Base-by-base conservation (phyloP, 2,888 invertebrate genomes). In the Cerastoderma edule region DNA sequence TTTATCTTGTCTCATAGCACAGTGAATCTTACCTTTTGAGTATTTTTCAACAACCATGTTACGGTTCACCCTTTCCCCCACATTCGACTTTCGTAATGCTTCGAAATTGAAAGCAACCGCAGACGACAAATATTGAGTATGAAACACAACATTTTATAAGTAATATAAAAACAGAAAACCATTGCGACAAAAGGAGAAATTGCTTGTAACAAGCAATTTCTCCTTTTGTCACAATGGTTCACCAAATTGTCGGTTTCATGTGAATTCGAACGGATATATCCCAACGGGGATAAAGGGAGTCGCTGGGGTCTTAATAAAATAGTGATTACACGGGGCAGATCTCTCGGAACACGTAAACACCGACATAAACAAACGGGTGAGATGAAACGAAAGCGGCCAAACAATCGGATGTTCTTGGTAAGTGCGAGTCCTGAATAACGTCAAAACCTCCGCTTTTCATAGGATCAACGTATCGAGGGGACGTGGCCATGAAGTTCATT, bases 241-340 rank as follows among this genome's bases (percentile, higher is more conserved):
- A 13, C 13, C 50, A n/a, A 6, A n/a, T 13, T 6, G 50, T 50
- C 22, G 10, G 50, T 10, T 50, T 50, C 6, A n/a, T 50, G 10
- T 50, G 10, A 13, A 13, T 10, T n/a, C 13, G 22, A 13, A 13
- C 16, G 39, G 39, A 39, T 16, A 16, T 16, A 39, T 39, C 39
- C 10, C 39, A 39, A 10, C 39, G 39, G 10, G 16, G 8, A 8
- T 8, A 16, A 39, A 10, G 10, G 39, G 39, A 39, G 8, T 16
- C 10, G 39, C 8, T 39, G 10, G 39, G 39, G 39, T 60, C 24
- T 33, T 22, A 60, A 24, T 2, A 39, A 60, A 60, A 60, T 60
- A 60, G 39, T 60, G 39, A 24, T 22, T 39, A 60, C 60, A 27
- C 60, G 60, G 39, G 60, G 60, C 60, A 60, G 60, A 24, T 2